Percentiles rank a stretch among this genome's conserved stretches.
These are phyloP conservation scores for Cactoblastis cactorum DNA, from an alignment of 2,888 invertebrate genomes.

Conservation along the genomic window DNA sequence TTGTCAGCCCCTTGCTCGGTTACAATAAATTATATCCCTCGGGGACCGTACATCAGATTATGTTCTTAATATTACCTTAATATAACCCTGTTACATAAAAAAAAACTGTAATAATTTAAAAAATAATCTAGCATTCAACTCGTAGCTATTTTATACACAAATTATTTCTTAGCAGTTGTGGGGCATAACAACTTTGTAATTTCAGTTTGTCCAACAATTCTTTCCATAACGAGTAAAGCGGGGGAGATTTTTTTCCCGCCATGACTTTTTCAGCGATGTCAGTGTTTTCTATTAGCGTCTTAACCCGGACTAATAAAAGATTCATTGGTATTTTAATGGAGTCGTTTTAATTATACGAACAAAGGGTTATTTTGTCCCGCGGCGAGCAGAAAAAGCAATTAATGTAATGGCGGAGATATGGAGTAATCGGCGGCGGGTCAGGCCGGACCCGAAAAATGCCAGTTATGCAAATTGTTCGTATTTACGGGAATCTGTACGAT, in stretches of 20 bases:
- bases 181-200: not conserved
- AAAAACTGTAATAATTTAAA: too few species aligned
- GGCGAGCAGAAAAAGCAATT: constrained; percentile 47
- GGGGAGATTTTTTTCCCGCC: not conserved
- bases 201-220: not conserved
- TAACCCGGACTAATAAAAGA: constrained; percentile 29
- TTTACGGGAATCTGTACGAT: constrained; percentile 24
- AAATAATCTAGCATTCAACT: not conserved
- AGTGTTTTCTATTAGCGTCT: constrained; percentile 10
- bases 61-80: too few species aligned
- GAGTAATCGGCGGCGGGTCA: constrained; percentile 23
- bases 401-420: constrained; percentile 44
- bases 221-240: not conserved
- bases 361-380: constrained; percentile 39
- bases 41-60: too few species aligned
- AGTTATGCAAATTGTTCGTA: constrained; percentile 35
- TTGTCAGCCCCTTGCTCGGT: too few species aligned
- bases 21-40: too few species aligned
- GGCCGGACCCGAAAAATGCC: constrained; percentile 26
- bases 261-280: not conserved
- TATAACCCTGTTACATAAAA: too few species aligned
- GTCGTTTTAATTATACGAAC: constrained; percentile 46
- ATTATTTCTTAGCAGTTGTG: not conserved
- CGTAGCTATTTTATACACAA: not conserved
- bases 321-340: constrained; percentile 47